A percentile compares a stretch with the other conserved stretches of the same genome.
Conservation (phyloP, 2,797 vertebrate species). For the Myiothlypis chrysogaster region DNA sequence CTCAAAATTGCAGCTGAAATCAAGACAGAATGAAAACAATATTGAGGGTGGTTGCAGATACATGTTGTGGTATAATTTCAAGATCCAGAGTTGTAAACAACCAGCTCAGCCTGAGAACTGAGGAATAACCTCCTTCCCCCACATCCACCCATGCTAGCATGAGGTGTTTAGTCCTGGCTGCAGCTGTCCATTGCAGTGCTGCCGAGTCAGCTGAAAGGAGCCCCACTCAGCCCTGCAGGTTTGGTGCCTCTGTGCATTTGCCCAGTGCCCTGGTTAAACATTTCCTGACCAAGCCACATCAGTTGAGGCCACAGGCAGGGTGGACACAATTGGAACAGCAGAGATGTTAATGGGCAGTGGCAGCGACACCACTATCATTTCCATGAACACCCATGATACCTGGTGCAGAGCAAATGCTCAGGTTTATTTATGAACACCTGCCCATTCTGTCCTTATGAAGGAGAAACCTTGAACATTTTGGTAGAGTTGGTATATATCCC, state of each 20-base stretch:
- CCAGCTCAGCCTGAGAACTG: neutral
- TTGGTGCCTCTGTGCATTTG: neutral
- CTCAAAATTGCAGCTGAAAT: neutral
- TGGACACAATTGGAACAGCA: neutral
- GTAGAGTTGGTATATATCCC: neutral
- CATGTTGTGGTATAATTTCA: neutral
- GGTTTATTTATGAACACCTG: neutral
- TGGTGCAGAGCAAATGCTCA: neutral
- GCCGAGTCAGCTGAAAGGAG: neutral
- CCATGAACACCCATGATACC: neutral
- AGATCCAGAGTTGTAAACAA: neutral
- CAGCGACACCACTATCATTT: neutral
- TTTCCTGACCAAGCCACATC: neutral
- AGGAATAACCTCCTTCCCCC: neutral
- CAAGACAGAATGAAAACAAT: neutral
- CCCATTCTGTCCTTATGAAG: neutral
- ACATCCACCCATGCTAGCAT: neutral
- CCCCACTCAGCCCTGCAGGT: neutral
- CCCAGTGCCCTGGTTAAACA: neutral
- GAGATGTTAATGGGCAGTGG: neutral
- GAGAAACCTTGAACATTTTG: neutral
- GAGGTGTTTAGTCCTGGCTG: neutral
- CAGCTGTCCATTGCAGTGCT: neutral
- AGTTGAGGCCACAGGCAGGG: neutral
- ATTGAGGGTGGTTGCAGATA: neutral